Base-by-base conservation (phyloP, 2,888 invertebrate genomes). In the Tachina grossa region DNA sequence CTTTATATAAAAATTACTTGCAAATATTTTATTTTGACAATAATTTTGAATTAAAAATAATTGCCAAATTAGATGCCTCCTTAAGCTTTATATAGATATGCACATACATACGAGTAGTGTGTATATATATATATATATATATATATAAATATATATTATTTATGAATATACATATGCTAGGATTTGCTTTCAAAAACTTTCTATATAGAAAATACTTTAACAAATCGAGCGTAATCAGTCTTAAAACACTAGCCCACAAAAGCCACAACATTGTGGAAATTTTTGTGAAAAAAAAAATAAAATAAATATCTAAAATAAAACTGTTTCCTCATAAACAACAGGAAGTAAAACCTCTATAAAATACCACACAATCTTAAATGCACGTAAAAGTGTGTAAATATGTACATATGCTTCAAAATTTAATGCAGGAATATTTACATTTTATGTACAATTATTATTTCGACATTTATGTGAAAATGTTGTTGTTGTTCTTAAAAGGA, bases 151-250 rank as follows among this genome's bases (percentile, higher is more conserved):
- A 41, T 43, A 43, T 39, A 3, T 39, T n/a, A n/a, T 31, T 11
- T 8, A 11, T 9, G 31, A 31, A 31, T 6, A 31, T 6, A 31
- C 31, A 31, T 31, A 6, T 31, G 31, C 6, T 6, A 31, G 31
- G 0, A 6, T 31, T 51, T 51, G 16, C 19, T 3, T 53, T 19
- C 19, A 16, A 10, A 8, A 31, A 31, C 68, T 43, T 51, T 79
- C 19, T 55, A 39, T 66, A 22, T 31, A 68, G 59, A 61, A 75
- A 75, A 81, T 81, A 39, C 68, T 75, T 68, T 47, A 77, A 72
- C 72, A 83, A 77, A 83, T 83, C 83, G 83, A 77, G 83, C 77
- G 77, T 66, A 83, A 83, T 83, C 83, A 83, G 83, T 83, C 83
- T 78, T 83, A 77, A 83, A 77, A 83, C 72, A 83, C 47, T 83